Conservation (phyloP, 1,140 invertebrate genomes). For the Cyclina sinensis region DNA sequence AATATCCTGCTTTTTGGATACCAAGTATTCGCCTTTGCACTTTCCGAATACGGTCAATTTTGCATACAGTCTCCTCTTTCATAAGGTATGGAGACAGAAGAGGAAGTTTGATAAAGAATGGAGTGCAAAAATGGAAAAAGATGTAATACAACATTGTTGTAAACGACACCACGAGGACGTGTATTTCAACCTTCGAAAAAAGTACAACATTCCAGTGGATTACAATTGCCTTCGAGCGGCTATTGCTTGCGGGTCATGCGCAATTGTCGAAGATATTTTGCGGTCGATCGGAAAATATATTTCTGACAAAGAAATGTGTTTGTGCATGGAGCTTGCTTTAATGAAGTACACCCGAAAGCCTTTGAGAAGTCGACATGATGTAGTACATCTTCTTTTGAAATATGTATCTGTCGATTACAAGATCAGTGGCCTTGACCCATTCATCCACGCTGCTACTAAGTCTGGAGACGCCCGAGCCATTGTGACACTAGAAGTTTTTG, state of each 20-base stretch:
- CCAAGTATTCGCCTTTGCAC: not conserved
- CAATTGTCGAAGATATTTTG: slow-evolving; percentile 1
- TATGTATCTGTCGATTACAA: slow-evolving; percentile 4
- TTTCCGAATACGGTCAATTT: not conserved
- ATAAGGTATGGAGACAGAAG: not conserved
- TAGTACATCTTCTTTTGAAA: not conserved
- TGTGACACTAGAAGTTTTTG: not conserved
- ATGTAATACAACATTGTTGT: not conserved
- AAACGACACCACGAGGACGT: not conserved
- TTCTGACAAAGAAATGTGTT: not conserved
- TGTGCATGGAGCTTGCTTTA: not conserved
- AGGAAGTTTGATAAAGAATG: not conserved
- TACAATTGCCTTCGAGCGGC: not conserved
- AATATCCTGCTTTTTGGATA: not conserved
- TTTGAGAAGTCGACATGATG: not conserved
- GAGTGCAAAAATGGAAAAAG: not conserved
- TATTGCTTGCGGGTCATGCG: not conserved
- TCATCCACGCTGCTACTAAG: slow-evolving; percentile 1
- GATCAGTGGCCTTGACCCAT: not conserved
- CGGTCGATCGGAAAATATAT: not conserved
- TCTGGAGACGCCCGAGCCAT: not conserved
- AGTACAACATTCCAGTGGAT: not conserved
- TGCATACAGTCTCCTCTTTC: not conserved
- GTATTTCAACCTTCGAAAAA: not conserved
- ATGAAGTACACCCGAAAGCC: not conserved